phyloP scores from a whole-genome alignment of 1,140 invertebrate species.

The Bombus superbus region DNA sequence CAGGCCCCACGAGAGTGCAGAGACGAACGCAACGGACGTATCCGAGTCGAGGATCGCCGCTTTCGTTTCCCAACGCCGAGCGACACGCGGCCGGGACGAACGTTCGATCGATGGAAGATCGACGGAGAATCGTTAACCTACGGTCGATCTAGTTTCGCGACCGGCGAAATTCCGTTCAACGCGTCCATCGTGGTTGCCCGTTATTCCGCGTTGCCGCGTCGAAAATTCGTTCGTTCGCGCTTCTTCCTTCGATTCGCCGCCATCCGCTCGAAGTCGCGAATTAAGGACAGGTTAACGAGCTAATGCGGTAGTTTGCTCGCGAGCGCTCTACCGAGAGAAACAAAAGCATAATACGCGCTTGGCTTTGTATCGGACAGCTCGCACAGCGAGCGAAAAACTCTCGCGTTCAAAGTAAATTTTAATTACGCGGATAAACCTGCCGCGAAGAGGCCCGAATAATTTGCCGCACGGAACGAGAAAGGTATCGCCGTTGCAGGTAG shows the following conservation, averaged over 20 bases:
- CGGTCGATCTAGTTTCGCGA: not conserved
- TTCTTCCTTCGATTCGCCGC: too few species aligned
- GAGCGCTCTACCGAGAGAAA: not conserved
- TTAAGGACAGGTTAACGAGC: slow-evolving; percentile 26
- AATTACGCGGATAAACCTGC: not conserved
- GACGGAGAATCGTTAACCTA: not conserved
- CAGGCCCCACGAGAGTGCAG: not conserved
- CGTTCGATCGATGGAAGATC: not conserved
- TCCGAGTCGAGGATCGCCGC: not conserved
- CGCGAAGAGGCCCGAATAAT: not conserved
- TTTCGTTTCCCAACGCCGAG: not conserved
- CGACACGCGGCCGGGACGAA: not conserved
- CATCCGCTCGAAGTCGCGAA: not conserved
- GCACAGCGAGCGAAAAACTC: not conserved
- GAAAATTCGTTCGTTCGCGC: not conserved
- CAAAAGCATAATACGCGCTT: not conserved
- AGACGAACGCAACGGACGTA: not conserved
- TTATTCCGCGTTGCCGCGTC: not conserved
- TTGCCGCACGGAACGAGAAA: not conserved
- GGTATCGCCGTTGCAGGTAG: too few species aligned
- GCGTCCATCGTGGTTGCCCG: not conserved
- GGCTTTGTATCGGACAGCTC: slow-evolving; percentile 9
- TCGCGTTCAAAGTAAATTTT: slow-evolving; percentile 27
- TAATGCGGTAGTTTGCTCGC: not conserved
- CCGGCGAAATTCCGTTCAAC: not conserved